Evolutionary conservation across 2,113 vertebrate species (phyloP).

Genomic region (Dunckerocampus dactyliophorus): DNA sequence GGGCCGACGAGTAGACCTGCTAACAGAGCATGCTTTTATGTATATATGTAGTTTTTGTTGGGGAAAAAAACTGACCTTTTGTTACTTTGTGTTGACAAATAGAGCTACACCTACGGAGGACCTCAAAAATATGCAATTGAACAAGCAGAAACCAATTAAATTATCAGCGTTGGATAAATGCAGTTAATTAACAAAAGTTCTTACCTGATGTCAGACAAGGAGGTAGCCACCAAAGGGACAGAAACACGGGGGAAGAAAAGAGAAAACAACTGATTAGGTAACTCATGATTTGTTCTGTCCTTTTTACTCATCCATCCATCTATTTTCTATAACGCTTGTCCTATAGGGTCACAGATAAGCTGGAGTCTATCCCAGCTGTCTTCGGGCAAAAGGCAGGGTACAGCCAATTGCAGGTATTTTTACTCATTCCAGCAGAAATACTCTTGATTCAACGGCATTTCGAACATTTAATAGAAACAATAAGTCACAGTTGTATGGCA

Average conservation of each 20-base stretch:
- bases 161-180: neutral
- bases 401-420: too few species aligned
- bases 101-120: neutral
- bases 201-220: constrained; percentile 58
- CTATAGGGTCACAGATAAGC: too few species aligned
- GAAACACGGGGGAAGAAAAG: constrained; percentile 28
- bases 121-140: neutral
- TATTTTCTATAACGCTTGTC: too few species aligned
- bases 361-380: too few species aligned
- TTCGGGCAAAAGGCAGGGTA: too few species aligned
- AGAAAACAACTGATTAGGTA: constrained; percentile 18
- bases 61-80: neutral
- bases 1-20: constrained; percentile 18
- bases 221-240: constrained; percentile 11
- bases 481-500: too few species aligned
- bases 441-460: too few species aligned
- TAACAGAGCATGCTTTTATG: constrained; percentile 36
- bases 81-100: neutral
- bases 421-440: too few species aligned
- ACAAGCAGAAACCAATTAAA: neutral
- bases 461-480: too few species aligned
- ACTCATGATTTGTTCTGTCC: neutral
- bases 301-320: neutral
- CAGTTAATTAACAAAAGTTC: constrained; percentile 15
- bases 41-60: constrained; percentile 45